phyloP scores from a whole-genome alignment of 2,113 vertebrate genomes.

The Seriola rivoliana region DNA sequence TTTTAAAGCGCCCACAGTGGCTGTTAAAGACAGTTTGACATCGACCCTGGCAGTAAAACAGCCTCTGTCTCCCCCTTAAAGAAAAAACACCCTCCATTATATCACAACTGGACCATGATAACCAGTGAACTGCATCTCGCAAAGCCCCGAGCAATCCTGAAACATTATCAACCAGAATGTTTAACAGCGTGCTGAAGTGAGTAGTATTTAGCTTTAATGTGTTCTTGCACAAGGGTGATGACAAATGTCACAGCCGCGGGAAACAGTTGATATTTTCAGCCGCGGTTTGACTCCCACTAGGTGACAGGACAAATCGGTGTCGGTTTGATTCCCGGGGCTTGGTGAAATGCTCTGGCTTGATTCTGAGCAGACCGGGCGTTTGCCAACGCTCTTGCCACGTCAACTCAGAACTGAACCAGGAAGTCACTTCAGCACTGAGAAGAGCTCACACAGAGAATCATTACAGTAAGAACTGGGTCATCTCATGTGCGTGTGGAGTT shows the following conservation, averaged over 20 bases:
- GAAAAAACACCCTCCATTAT: no score
- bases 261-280: constrained; percentile 65
- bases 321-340: constrained; percentile 44
- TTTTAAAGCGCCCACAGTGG: no score
- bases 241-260: constrained; percentile 58
- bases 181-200: constrained; percentile 11
- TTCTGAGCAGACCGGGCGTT: constrained; percentile 44
- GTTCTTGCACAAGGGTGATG: constrained; percentile 1
- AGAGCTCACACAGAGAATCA: constrained; percentile 12
- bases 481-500: background rate
- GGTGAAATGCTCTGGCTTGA: constrained; percentile 50
- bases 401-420: constrained; percentile 46
- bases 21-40: no score
- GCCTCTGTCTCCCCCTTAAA: no score
- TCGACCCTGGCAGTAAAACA: no score
- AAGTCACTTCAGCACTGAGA: background rate
- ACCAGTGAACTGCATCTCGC: background rate
- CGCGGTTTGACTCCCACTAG: constrained; percentile 54
- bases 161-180: constrained; percentile 15
- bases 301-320: constrained; percentile 59
- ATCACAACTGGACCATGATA: background rate
- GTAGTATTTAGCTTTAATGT: constrained; percentile 39
- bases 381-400: constrained; percentile 34
- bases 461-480: constrained; percentile 17
- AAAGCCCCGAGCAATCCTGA: background rate